phyloP scores from a whole-genome alignment of 2,797 vertebrate genomes.

The Ctenopoma multispine region DNA sequence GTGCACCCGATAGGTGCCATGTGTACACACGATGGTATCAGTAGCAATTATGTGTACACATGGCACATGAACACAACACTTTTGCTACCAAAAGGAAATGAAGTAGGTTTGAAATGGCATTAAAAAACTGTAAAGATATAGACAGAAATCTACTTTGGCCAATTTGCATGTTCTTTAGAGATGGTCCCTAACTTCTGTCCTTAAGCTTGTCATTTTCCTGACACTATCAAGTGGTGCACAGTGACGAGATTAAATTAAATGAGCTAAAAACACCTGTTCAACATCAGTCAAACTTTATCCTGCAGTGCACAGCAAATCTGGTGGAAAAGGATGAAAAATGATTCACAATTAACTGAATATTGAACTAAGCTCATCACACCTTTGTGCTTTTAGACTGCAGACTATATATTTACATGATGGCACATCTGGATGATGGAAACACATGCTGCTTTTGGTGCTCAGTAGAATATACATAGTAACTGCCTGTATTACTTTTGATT shows the following conservation, averaged over 20 bases:
- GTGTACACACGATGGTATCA: too few species aligned
- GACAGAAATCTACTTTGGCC: neutral
- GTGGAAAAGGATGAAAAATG: neutral
- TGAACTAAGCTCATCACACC: neutral
- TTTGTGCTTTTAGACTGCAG: neutral
- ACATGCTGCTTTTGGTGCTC: neutral
- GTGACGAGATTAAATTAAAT: neutral
- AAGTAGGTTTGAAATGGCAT: neutral
- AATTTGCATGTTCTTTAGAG: neutral
- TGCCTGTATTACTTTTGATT: neutral
- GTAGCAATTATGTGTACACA: neutral
- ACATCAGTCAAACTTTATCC: neutral
- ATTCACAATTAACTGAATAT: neutral
- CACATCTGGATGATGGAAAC: neutral
- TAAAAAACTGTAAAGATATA: neutral
- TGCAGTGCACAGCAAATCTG: neutral
- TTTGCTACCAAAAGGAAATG: neutral
- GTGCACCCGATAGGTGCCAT: too few species aligned
- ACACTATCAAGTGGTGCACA: neutral
- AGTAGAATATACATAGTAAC: neutral
- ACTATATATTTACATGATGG: neutral
- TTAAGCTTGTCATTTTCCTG: neutral
- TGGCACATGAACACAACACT: neutral
- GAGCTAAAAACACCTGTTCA: conserved; percentile 13
- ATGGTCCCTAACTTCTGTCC: neutral